A percentile compares a stretch with the other conserved stretches of the same genome.
phyloP scores from a whole-genome alignment of 2,888 invertebrate genomes.

The Cremastinae sp. region DNA sequence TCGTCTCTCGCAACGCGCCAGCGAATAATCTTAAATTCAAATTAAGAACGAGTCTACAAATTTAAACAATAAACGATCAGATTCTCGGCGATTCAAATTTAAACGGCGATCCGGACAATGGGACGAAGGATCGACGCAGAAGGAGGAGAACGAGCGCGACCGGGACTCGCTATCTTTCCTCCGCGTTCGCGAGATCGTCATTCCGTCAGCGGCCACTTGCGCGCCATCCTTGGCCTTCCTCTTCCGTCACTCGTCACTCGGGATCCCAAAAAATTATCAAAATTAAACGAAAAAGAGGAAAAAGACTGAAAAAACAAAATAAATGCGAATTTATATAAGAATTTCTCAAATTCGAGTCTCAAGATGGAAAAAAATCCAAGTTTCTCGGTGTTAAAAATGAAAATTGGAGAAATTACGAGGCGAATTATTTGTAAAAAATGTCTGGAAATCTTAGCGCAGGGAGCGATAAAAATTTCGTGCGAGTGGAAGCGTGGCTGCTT shows the following conservation, averaged over 20 bases:
- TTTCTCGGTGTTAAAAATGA: no score
- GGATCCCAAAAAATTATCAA: slow-evolving; percentile 17
- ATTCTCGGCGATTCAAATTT: slow-evolving; percentile 78
- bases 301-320: no score
- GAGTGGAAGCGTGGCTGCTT: slow-evolving; percentile 14
- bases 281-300: neutral
- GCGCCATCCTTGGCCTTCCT: slow-evolving; percentile 29
- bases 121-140: slow-evolving; percentile 60
- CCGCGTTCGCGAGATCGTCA: slow-evolving; percentile 43
- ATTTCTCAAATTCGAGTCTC: no score
- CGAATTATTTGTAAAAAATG: neutral
- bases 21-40: slow-evolving; percentile 79
- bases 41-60: slow-evolving; percentile 79
- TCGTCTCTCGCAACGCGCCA: slow-evolving; percentile 76
- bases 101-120: slow-evolving; percentile 76
- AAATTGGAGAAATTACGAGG: no score
- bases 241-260: slow-evolving; percentile 37
- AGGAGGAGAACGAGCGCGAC: slow-evolving; percentile 46
- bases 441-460: neutral
- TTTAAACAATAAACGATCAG: slow-evolving; percentile 79
- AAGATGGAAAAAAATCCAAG: no score
- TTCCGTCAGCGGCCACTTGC: slow-evolving; percentile 52
- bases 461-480: neutral
- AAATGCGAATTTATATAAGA: no score
- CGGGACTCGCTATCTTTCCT: slow-evolving; percentile 41